Evolutionary conservation across 1,140 invertebrate species (phyloP).

Genomic region (Eciton burchellii): DNA sequence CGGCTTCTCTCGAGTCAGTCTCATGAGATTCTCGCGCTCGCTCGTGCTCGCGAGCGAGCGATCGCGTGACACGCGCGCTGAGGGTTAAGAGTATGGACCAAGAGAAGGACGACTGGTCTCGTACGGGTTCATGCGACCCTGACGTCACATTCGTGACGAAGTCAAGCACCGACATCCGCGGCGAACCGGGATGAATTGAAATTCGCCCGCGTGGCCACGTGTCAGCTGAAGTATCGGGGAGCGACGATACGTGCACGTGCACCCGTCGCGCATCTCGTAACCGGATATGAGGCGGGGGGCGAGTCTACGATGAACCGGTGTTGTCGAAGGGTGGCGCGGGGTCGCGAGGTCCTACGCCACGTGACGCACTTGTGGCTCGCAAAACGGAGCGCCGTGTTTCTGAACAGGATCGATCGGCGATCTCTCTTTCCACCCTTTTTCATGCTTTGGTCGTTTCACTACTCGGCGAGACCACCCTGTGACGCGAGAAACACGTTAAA

Average conservation of each 20-base stretch:
- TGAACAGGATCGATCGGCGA: slow-evolving; percentile 4
- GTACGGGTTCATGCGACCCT: slow-evolving; percentile 34
- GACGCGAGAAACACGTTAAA: background rate
- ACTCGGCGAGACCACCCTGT: background rate
- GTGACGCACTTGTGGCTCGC: slow-evolving; percentile 49
- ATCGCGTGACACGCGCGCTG: background rate
- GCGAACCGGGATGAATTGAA: slow-evolving; percentile 72
- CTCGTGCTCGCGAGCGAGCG: background rate
- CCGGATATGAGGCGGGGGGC: slow-evolving; percentile 59
- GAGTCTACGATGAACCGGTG: background rate
- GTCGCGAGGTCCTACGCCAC: slow-evolving; percentile 43
- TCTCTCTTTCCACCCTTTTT: background rate
- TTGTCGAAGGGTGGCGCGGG: slow-evolving; percentile 65
- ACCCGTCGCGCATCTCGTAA: slow-evolving; percentile 60
- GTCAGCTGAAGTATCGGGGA: slow-evolving; percentile 79
- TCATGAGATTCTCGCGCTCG: background rate
- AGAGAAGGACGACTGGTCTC: slow-evolving; percentile 3
- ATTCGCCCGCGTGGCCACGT: slow-evolving; percentile 78
- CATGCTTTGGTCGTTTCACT: background rate
- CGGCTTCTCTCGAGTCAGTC: background rate
- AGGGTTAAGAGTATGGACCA: background rate
- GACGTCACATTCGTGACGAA: slow-evolving; percentile 65
- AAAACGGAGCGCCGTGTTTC: slow-evolving; percentile 44
- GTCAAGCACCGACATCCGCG: slow-evolving; percentile 73
- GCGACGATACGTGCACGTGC: slow-evolving; percentile 77